Percentiles rank a stretch among this genome's conserved stretches.
Conservation (phyloP, 2,888 invertebrate species). For the Blastobasis lacticolella region DNA sequence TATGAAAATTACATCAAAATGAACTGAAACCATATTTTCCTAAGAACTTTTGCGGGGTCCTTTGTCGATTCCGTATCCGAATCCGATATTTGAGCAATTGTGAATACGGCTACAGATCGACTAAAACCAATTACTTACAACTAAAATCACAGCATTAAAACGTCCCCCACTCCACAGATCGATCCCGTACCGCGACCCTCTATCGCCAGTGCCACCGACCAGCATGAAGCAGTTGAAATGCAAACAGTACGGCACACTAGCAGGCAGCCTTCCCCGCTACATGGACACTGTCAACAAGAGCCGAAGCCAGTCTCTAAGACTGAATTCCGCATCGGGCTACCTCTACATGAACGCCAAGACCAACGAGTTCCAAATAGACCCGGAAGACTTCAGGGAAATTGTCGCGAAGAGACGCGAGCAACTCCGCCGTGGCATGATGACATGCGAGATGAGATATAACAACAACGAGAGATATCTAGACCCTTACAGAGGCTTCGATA, state of each 20-base stretch:
- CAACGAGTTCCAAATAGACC: constrained; percentile 64
- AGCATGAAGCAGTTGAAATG: constrained; percentile 54
- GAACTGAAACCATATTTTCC: no score
- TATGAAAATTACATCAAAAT: no score
- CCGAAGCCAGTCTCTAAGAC: constrained; percentile 54
- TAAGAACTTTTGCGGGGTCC: no score
- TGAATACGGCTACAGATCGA: no score
- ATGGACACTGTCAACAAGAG: constrained; percentile 55
- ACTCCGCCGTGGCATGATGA: constrained; percentile 54
- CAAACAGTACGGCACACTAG: constrained; percentile 43
- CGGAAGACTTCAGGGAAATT: constrained; percentile 62
- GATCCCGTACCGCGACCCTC: constrained; percentile 56
- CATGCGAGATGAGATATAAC: constrained; percentile 48
- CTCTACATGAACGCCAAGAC: constrained; percentile 66
- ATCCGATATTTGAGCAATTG: no score
- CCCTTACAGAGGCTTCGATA: constrained; percentile 42
- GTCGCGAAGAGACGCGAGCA: constrained; percentile 62
- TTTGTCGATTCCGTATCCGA: no score
- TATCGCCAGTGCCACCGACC: constrained; percentile 59
- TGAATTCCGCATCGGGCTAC: constrained; percentile 67
- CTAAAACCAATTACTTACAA: no score
- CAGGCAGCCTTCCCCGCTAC: constrained; percentile 50
- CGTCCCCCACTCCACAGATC: constrained; percentile 31
- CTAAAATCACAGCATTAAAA: no score
- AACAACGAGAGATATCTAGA: constrained; percentile 46